Evolutionary conservation across 2,113 vertebrate genomes (phyloP).

Genomic region (Pyrgilauda ruficollis): DNA sequence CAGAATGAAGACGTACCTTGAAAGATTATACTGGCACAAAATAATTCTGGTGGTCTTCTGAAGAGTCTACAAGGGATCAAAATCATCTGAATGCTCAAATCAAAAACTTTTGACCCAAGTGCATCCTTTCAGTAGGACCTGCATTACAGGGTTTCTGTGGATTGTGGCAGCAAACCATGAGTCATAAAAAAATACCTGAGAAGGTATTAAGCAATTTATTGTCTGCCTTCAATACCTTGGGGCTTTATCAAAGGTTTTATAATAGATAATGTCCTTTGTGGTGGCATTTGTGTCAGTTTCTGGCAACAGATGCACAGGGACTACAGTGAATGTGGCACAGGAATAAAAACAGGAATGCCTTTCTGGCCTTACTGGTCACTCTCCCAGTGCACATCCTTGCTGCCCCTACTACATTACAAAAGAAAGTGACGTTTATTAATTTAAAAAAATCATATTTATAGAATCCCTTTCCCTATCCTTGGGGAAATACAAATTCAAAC

Average conservation of each 20-base stretch:
- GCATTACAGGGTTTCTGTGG: neutral
- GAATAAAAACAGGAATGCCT: neutral
- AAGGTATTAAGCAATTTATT: neutral
- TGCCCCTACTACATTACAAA: neutral
- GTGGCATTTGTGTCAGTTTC: neutral
- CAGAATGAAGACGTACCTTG: neutral
- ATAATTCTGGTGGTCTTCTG: neutral
- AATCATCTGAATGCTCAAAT: neutral
- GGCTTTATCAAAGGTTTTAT: neutral
- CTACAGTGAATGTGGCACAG: neutral
- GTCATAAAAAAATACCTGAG: neutral
- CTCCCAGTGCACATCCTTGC: neutral
- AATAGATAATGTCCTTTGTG: neutral
- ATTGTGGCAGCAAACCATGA: neutral
- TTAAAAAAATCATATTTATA: conserved; percentile 47
- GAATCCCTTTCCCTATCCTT: neutral
- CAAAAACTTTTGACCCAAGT: neutral
- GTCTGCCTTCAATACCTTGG: neutral
- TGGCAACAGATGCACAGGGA: neutral
- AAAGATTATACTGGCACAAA: neutral
- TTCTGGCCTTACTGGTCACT: neutral
- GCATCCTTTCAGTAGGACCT: neutral
- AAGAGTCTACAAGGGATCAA: neutral
- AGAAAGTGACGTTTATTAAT: conserved; percentile 25
- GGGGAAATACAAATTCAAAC: conserved; percentile 25